Base-by-base conservation (phyloP, 2,113 vertebrate genomes). In the Colinus virginianus region DNA sequence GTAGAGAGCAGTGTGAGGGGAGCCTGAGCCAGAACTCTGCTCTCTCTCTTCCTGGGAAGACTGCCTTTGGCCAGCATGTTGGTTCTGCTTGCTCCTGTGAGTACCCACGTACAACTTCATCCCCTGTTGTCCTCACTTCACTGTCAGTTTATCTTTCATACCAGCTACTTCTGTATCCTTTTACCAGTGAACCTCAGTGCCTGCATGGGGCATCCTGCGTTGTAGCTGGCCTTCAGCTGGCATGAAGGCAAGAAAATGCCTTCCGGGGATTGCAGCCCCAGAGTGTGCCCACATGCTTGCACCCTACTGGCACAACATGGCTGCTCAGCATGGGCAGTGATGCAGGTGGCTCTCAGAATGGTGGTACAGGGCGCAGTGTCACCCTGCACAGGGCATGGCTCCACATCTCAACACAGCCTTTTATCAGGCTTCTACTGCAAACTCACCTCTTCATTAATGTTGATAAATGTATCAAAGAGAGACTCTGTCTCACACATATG, bases 281-380 rank as follows among this genome's bases (percentile, higher is more conserved):
- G 49, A 64, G 4, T 11, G 6, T 25, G 13, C 36, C 19, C 14
- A 49, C 0, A 0, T 0, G 0, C 5, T 80, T 0, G 0, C 4
- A 71, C 12, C 13, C 40, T 68, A 13, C 8, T 1, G 2, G n/a
- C 28, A 68, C 32, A 45, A 7, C 0, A 2, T 0, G 2, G 32
- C 53, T 67, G 28, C 63, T 72, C 21, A 15, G 12, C 62, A n/a
- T 19, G 58, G 45, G 34, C 1, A 1, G 32, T 0, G 9, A n/a
- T 0, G 11, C 18, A n/a, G 55, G 32, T 58, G 7, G 28, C 19
- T 55, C 32, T 80, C 3, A n/a, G 11, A 10, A 34, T 63, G 13
- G 16, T 42, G 32, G 18, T 26, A 18, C 16, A 43, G 64, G 55
- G 15, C 28, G n/a, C 20, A 6, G 51, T 26, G 36, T 49, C 53